A percentile compares a stretch with the other conserved stretches of the same genome.
Evolutionary conservation across 2,797 vertebrate genomes (phyloP).

Genomic region (Pseudomugil gertrudae): DNA sequence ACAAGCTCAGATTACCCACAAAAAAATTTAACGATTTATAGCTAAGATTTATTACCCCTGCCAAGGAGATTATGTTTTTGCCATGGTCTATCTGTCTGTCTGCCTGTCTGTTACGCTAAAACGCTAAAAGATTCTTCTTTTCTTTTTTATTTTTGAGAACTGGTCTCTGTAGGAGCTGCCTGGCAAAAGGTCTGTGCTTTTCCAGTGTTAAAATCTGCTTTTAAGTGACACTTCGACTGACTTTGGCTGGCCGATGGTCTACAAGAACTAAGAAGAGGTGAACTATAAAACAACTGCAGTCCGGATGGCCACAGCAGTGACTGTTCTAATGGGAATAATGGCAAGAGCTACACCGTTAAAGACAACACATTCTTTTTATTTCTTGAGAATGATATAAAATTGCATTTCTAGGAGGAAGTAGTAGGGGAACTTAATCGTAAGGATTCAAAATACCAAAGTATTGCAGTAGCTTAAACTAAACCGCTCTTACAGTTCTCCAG

Average conservation of each 20-base stretch:
- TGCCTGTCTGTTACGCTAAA: too few relatives aligned
- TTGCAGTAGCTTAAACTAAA: conserved; percentile 9
- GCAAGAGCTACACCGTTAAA: conserved; percentile 8
- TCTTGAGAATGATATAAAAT: conserved; percentile 13
- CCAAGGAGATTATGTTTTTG: too few relatives aligned
- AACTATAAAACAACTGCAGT: conserved; percentile 7
- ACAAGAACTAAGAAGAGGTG: conserved; percentile 3
- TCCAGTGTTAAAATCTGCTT: neutral
- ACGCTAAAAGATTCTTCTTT: too few relatives aligned
- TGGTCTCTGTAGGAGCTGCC: too few relatives aligned
- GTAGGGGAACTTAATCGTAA: conserved; percentile 3
- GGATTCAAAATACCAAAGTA: conserved; percentile 11
- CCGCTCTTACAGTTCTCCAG: conserved; percentile 3
- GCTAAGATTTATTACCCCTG: neutral
- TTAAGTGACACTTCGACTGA: conserved; percentile 12
- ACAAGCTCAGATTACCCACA: conserved; percentile 12
- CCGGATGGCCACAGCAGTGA: neutral
- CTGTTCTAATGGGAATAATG: conserved; percentile 7
- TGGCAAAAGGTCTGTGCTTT: too few relatives aligned
- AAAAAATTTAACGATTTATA: neutral
- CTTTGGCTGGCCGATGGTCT: conserved; percentile 7
- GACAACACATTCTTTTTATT: neutral
- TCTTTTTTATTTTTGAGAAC: too few relatives aligned
- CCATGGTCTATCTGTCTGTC: too few relatives aligned
- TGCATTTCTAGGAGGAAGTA: neutral